Conservation (phyloP, 2,888 invertebrate species). For the Noctuana brunneofusca region DNA sequence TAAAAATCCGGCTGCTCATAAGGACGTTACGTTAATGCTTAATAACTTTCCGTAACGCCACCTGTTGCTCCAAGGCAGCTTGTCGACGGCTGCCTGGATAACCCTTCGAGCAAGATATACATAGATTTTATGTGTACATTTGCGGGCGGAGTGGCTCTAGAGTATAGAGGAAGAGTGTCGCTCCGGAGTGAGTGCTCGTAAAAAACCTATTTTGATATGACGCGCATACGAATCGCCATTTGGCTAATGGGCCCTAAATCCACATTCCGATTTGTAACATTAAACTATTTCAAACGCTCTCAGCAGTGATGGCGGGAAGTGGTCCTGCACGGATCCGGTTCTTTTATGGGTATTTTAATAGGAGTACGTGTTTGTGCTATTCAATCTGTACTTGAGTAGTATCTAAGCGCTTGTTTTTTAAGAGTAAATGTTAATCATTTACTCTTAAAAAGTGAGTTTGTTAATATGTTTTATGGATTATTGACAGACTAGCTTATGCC, state of each 20-base stretch:
- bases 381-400: no score
- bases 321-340: background rate
- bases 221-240: constrained; percentile 7
- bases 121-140: constrained; percentile 16
- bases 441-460: no score
- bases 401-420: no score
- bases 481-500: no score
- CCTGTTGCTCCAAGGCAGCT: background rate
- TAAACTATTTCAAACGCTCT: constrained; percentile 18
- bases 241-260: constrained; percentile 13
- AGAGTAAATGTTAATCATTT: no score
- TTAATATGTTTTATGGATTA: no score
- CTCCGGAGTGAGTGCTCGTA: constrained; percentile 14
- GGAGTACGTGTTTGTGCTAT: no score
- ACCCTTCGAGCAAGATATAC: background rate
- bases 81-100: background rate
- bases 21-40: background rate
- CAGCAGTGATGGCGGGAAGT: background rate
- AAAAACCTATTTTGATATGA: constrained; percentile 29
- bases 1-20: background rate
- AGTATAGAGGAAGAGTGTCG: constrained; percentile 12
- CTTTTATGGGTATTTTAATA: no score
- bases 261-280: constrained; percentile 1
- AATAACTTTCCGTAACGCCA: background rate
- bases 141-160: background rate